A percentile compares a stretch with the other conserved stretches of the same genome.
Evolutionary conservation across 2,888 invertebrate species (phyloP).

Genomic region (Cancer borealis): DNA sequence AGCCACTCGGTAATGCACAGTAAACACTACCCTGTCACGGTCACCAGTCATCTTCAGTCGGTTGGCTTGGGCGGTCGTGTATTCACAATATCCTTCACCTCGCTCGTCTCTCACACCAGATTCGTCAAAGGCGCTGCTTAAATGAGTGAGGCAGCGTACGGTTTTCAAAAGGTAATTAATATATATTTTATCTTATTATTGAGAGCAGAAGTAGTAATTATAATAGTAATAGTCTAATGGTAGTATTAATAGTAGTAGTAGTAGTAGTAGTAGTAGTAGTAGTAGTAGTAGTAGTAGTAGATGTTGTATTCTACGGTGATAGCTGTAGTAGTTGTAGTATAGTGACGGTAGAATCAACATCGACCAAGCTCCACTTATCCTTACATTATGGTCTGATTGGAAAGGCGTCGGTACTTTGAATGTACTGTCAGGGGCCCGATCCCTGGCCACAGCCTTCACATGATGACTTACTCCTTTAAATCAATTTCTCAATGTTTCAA

Average conservation of each 20-base stretch:
- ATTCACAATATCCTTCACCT: not conserved
- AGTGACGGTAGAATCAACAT: no score
- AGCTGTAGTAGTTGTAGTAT: not conserved
- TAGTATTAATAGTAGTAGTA: not conserved
- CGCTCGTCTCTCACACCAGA: not conserved
- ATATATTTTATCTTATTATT: not conserved
- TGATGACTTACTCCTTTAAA: no score
- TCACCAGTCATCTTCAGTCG: not conserved
- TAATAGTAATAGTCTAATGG: not conserved
- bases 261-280: not conserved
- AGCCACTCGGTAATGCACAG: not conserved
- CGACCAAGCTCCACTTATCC: no score
- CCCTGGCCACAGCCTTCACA: no score
- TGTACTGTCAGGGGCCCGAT: no score
- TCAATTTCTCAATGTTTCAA: no score
- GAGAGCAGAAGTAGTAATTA: not conserved
- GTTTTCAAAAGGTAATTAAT: not conserved
- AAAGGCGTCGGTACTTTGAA: no score
- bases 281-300: conserved; percentile 2
- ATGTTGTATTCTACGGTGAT: not conserved
- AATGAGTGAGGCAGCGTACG: not conserved
- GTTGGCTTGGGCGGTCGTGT: not conserved
- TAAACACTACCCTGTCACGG: not conserved
- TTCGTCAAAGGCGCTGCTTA: not conserved
- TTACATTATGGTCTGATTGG: no score